Evolutionary conservation across 2,888 invertebrate genomes (phyloP).

Genomic region (Muschampia plurimacula): DNA sequence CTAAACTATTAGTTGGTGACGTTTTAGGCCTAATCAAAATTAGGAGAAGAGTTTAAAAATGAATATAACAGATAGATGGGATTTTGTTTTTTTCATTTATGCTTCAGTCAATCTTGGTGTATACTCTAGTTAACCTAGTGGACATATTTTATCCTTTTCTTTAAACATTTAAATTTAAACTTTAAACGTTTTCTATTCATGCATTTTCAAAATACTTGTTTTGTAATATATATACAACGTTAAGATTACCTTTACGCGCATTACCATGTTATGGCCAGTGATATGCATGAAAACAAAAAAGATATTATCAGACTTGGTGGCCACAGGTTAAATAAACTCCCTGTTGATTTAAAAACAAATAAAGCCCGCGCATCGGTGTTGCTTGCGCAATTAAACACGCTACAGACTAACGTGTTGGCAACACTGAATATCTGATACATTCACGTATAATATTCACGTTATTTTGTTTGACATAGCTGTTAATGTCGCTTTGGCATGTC

Average conservation of each 20-base stretch:
- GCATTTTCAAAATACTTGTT: no score
- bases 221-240: no score
- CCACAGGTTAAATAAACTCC: constrained; percentile 23
- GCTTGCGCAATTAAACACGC: constrained; percentile 70
- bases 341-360: constrained; percentile 43
- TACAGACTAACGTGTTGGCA: constrained; percentile 63
- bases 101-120: no score
- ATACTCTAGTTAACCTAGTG: no score
- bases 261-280: neutral
- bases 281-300: neutral
- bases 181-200: no score
- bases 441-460: constrained; percentile 57
- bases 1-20: neutral
- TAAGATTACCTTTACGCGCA: neutral
- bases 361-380: constrained; percentile 59
- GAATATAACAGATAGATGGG: no score
- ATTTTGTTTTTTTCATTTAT: no score
- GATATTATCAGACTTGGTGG: constrained; percentile 13
- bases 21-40: neutral
- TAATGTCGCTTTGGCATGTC: constrained; percentile 83
- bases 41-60: neutral
- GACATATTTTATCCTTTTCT: no score
- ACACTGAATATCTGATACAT: constrained; percentile 69
- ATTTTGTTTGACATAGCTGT: constrained; percentile 80
- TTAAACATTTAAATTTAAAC: no score